Evolutionary conservation across 2,797 vertebrate species (phyloP), one percentile per base, ranked within the genome.

Genomic region (Danio choprae): DNA sequence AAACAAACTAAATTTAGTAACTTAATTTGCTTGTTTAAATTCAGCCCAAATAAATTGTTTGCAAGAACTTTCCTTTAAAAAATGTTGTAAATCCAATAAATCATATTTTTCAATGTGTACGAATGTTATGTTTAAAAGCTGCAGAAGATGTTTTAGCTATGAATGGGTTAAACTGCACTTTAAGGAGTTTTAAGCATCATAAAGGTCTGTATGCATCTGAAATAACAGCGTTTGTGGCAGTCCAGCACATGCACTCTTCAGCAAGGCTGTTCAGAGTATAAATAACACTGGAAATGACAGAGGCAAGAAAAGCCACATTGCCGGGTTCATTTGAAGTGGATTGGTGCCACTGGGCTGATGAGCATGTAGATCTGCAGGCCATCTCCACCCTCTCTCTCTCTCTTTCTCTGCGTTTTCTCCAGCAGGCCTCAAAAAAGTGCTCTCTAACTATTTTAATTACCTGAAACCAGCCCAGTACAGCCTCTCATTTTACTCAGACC

Each of bases 221-320:
- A 87, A 86, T 78, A 84, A 64, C 81, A 76, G 53, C 18, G 7
- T 18, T 55, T 36, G 65, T 55, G 71, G 46, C 36, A 74, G 41
- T 60, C 46, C 60, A 71, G 74, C 72, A 80, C 60, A 38, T 76
- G 68, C 74, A 64, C 40, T 70, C 46, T 72, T 69, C 40, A 70
- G 43, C 60, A 41, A 67, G 81, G 50, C 48, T 62, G n/a, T 18
- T 51, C 50, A 79, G 70, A 41, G 80, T 87, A 92, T 89, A 94
- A 94, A 94, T 94, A 94, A 90, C 77, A 79, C 76, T 80, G 55
- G 72, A 92, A 86, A 95, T 94, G 87, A 94, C 86, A 95, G 93
- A 89, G 89, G 75, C 84, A 72, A 86, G 87, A 93, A 93, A 93
- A 94, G 90, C 93, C 93, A 91, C 91, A 84, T 85, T 84, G 79